Evolutionary conservation across 2,797 vertebrate genomes (phyloP), one percentile per base, ranked within the genome.

Genomic region (Poliocrania exsul): DNA sequence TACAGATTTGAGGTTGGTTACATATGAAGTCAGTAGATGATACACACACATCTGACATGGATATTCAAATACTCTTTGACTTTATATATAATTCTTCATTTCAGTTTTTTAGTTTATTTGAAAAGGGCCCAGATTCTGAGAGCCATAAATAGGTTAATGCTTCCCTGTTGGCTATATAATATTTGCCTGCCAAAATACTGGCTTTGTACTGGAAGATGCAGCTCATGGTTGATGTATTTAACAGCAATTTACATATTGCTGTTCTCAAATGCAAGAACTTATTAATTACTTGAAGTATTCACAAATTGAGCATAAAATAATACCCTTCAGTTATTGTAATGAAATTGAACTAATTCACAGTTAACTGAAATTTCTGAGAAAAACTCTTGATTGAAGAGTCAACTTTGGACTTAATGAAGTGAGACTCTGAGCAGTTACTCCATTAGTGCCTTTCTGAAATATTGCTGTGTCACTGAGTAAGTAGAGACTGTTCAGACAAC

Each of bases 91-190:
- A 50, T 44, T 88, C 33, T 77, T 93, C 44, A 51, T 66, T 72
- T 19, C 35, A 21, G 1, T 70, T 54, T 84, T 77, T 75, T 51
- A 53, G 31, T 85, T 70, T 31, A 58, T 80, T 92, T 88, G 33
- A 77, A 49, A 90, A 74, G 57, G 60, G 14, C 51, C 35, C 33
- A 29, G 23, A 58, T 56, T 80, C 33, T 31, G 56, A 71, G 66
- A 74, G 49, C 28, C 65, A 91, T 44, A 90, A 95, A 71, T 78
- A 94, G 65, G 56, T 82, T 93, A 61, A 87, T 93, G 72, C 25
- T 92, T 78, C 50, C 46, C 62, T 88, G 8, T 47, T 81, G 65
- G n/a, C 87, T 86, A 42, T 67, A 13, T 92, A 92, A 75, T 35
- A 24, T 79, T 57, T 81, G 66, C 79, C 74, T 87, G 67, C 71